Conservation (phyloP, 2,888 invertebrate genomes). For the Frankliniella fusca region DNA sequence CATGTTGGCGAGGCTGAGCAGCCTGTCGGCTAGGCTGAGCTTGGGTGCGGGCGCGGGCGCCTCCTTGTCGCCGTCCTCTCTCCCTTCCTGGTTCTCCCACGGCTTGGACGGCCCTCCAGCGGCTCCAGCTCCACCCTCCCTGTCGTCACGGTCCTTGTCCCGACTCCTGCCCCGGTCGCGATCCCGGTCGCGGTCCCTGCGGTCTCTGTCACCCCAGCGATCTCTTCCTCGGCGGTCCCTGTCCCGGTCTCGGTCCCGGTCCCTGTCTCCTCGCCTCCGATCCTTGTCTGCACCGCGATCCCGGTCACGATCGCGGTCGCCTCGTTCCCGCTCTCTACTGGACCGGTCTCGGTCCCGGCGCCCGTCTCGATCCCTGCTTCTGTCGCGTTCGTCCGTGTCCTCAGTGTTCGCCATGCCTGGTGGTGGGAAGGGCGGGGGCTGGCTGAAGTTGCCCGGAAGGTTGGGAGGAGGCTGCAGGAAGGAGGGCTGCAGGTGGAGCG, state of each 20-base stretch:
- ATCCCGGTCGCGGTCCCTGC: constrained; percentile 37
- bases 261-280: constrained; percentile 34
- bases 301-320: constrained; percentile 38
- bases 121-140: not conserved
- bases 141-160: constrained; percentile 37
- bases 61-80: not conserved
- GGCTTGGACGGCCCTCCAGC: not conserved
- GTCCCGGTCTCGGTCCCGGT: constrained; percentile 36
- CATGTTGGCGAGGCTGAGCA: constrained; percentile 27
- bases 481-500: constrained; percentile 36
- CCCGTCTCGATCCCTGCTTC: constrained; percentile 43
- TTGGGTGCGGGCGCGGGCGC: too few species aligned
- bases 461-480: constrained; percentile 51
- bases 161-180: constrained; percentile 37
- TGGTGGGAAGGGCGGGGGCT: constrained; percentile 45
- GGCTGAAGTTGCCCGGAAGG: constrained; percentile 48
- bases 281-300: constrained; percentile 37
- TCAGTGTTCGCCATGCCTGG: constrained; percentile 27
- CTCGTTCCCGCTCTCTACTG: constrained; percentile 30
- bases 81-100: not conserved
- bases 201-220: constrained; percentile 44
- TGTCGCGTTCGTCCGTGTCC: constrained; percentile 41
- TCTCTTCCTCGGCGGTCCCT: constrained; percentile 37
- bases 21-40: not conserved
- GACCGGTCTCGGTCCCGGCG: constrained; percentile 43